Conservation (phyloP, 2,888 invertebrate species). For the Seira musarum region DNA sequence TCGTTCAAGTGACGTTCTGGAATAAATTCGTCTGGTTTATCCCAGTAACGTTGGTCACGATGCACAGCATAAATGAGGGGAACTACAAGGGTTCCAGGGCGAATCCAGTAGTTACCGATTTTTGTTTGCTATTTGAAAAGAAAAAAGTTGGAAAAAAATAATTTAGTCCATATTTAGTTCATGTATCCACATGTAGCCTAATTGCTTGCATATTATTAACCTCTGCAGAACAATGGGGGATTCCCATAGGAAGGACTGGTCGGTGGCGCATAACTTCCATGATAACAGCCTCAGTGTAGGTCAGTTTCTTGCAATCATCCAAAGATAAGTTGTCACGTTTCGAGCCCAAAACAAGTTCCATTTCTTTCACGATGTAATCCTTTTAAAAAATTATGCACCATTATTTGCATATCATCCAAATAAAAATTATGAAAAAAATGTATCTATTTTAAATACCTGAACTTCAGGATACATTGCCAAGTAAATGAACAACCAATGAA, state of each 20-base stretch:
- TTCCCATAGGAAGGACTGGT: slow-evolving; percentile 86
- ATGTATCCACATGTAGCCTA: no score
- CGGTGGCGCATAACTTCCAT: slow-evolving; percentile 85
- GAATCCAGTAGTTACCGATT: slow-evolving; percentile 86
- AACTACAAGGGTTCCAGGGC: slow-evolving; percentile 87
- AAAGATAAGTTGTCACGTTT: slow-evolving; percentile 72
- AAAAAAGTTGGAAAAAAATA: no score
- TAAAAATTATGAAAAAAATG: no score
- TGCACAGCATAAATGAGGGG: slow-evolving; percentile 91
- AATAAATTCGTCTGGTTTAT: slow-evolving; percentile 86
- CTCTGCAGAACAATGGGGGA: slow-evolving; percentile 84
- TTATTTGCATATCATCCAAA: no score
- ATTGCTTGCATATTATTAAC: no score
- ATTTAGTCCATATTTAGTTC: no score
- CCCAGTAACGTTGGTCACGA: slow-evolving; percentile 92
- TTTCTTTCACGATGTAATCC: slow-evolving; percentile 77
- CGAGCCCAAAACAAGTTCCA: slow-evolving; percentile 71
- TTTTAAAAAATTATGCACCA: slow-evolving; percentile 72
- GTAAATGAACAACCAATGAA: slow-evolving; percentile 87
- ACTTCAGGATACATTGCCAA: slow-evolving; percentile 81
- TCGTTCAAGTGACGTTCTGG: slow-evolving; percentile 87
- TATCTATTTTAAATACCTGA: slow-evolving; percentile 75
- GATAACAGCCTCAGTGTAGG: slow-evolving; percentile 82
- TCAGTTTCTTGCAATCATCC: slow-evolving; percentile 76
- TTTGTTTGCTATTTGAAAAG: slow-evolving; percentile 83